Base-by-base conservation (phyloP, 2,888 invertebrate genomes). In the Ommatoiulus sabulosus region DNA sequence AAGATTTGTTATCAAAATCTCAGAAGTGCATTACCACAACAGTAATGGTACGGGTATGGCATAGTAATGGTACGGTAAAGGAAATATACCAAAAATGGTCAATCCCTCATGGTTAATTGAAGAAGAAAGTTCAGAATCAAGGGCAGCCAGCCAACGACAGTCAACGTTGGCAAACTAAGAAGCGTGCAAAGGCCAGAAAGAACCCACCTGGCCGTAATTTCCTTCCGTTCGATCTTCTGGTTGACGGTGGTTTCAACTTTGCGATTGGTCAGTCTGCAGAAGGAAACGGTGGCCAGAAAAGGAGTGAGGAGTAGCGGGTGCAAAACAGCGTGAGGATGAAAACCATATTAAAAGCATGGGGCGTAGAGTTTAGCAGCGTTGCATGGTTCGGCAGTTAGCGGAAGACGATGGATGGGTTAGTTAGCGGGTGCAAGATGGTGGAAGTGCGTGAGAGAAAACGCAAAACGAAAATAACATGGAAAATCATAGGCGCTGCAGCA, bases 191-290 rank as follows among this genome's bases (percentile, higher is more conserved):
- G 87, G 44, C 17, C 20, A 12, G 46, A 80, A 87, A 52, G 87
- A 48, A 88, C 63, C 44, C 43, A 87, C 88, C 88, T 88, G 84
- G 88, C 80, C 3, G 88, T 88, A 7, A 43, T 84, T 48, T 88
- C 88, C 43, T 88, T 80, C 10, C 88, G 80, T 24, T 88, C 88
- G 43, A 88, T 63, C 88, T 88, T 88, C 84, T 88, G 88, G 88
- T 84, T 84, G 88, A 88, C 88, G 17, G 72, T 63, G 24, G 88
- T 88, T 63, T 88, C 88, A 8, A 84, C 88, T 84, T 88, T 88
- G 17, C 88, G 80, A 44, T 88, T 88, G 46, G 63, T 63, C 80
- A 88, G 88, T 84, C 88, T 88, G 88, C 35, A 46, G 35, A 44
- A 20, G 46, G 46, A 17, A 43, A 72, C 72, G 43, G 72, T 52